Evolutionary conservation across 2,113 vertebrate genomes (phyloP), one percentile per base, ranked within the genome.

Genomic region (Heterotis niloticus): DNA sequence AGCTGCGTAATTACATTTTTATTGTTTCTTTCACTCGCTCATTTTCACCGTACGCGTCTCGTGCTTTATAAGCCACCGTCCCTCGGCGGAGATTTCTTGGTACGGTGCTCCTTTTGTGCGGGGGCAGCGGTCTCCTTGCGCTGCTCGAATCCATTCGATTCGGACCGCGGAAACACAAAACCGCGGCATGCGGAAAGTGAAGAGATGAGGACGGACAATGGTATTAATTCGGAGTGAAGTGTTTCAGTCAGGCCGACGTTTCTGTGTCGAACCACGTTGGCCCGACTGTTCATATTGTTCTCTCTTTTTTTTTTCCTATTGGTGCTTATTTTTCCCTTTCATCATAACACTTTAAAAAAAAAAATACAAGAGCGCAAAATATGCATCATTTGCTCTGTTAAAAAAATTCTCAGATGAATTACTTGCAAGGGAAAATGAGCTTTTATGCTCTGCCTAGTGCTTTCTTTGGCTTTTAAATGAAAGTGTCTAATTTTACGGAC

Each of bases 81-180:
- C 83, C 85, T 81, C 51, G 65, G 83, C 86, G 85, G 78, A 85
- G 79, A 84, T 77, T 83, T 79, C 34, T 82, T 86, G 84, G 84
- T 85, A 84, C 85, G 83, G 84, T 78, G 82, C 76, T 85, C 84
- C 83, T 81, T 84, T 81, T 82, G 57, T 83, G 85, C 80, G 79
- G 79, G 84, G 85, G 84, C 89, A 88, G 84, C 87, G 83, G 88
- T 90, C 85, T 86, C 85, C 72, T 83, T 77, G 89, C 88, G 90
- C 90, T 88, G 90, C 90, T 87, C 85, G 88, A 91, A 91, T 90
- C 81, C 83, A 88, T 91, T 92, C 90, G 85, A 91, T 91, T 89
- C 83, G 80, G 80, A 83, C 76, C 82, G 82, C 88, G 88, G 88
- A 82, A 81, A 10, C 85, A 76, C 66, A 67, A 17, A 71, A 60